Conservation (phyloP, 2,797 vertebrate species). For the Typhlichthys subterraneus region DNA sequence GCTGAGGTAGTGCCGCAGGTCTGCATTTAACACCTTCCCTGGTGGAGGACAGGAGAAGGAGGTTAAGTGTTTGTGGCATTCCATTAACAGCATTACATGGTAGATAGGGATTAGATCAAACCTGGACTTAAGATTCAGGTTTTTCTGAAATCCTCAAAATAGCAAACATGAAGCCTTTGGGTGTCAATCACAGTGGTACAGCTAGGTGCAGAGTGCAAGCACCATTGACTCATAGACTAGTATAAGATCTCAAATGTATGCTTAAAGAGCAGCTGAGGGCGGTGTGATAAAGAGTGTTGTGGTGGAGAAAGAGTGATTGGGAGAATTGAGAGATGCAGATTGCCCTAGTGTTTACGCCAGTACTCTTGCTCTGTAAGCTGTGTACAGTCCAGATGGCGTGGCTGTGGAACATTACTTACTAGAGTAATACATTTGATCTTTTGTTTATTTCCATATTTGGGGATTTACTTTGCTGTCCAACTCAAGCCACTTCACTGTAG, state of each 20-base stretch:
- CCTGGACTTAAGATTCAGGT: too few species aligned
- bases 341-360: slow-evolving; percentile 17
- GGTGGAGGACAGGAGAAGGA: slow-evolving; percentile 25
- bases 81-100: too few species aligned
- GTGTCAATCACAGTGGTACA: not conserved
- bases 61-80: slow-evolving; percentile 37
- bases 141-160: not conserved
- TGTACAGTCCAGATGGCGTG: slow-evolving; percentile 43
- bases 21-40: slow-evolving; percentile 98
- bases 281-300: not conserved
- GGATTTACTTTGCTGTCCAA: too few species aligned
- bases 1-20: slow-evolving; percentile 96
- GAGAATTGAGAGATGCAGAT: slow-evolving; percentile 14
- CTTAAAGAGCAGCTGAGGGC: not conserved
- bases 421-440: too few species aligned
- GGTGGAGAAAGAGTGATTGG: slow-evolving; percentile 16
- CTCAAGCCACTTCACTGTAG: too few species aligned
- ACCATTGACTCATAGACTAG: not conserved
- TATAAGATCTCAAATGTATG: slow-evolving; percentile 24
- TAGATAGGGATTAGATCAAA: too few species aligned
- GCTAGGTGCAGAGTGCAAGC: not conserved
- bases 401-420: slow-evolving; percentile 3
- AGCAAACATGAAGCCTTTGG: not conserved
- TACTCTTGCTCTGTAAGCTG: slow-evolving; percentile 17
- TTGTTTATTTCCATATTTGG: too few species aligned